Conservation (phyloP, 2,113 vertebrate species). For the Ariopsis seemanni region DNA sequence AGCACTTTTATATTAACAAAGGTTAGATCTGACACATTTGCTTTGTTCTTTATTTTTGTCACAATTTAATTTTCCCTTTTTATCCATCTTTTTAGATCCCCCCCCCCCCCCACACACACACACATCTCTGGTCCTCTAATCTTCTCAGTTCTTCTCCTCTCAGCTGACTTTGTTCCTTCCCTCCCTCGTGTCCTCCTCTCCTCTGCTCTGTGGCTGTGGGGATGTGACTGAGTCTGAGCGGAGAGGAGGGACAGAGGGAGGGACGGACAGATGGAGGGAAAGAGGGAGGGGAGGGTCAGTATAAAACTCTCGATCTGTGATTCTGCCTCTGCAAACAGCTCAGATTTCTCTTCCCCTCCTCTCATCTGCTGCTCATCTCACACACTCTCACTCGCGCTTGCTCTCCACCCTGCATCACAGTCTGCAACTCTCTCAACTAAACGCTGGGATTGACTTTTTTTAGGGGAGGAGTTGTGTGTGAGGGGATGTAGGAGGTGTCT, state of each 20-base stretch:
- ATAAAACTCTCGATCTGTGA: conserved; percentile 78
- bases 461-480: conserved; percentile 61
- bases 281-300: conserved; percentile 56
- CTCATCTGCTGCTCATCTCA: conserved; percentile 66
- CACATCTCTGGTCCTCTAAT: not conserved
- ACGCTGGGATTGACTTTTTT: conserved; percentile 47
- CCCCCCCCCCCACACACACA: not conserved
- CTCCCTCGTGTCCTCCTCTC: conserved; percentile 7
- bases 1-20: not conserved
- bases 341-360: conserved; percentile 56
- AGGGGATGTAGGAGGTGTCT: conserved; percentile 62
- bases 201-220: conserved; percentile 42
- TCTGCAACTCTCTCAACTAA: conserved; percentile 43
- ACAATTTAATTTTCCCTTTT: not conserved
- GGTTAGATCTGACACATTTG: too few species aligned
- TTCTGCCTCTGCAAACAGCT: conserved; percentile 74
- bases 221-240: conserved; percentile 50
- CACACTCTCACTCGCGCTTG: conserved; percentile 36
- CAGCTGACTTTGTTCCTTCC: conserved; percentile 32
- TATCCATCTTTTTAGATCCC: not conserved
- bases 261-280: conserved; percentile 14
- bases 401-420: conserved; percentile 29
- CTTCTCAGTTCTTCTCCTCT: not conserved
- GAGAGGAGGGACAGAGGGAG: conserved; percentile 25
- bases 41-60: not conserved